Evolutionary conservation across 2,888 invertebrate genomes (phyloP), one percentile per base, ranked within the genome.

Genomic region (Cephus pygmeus): DNA sequence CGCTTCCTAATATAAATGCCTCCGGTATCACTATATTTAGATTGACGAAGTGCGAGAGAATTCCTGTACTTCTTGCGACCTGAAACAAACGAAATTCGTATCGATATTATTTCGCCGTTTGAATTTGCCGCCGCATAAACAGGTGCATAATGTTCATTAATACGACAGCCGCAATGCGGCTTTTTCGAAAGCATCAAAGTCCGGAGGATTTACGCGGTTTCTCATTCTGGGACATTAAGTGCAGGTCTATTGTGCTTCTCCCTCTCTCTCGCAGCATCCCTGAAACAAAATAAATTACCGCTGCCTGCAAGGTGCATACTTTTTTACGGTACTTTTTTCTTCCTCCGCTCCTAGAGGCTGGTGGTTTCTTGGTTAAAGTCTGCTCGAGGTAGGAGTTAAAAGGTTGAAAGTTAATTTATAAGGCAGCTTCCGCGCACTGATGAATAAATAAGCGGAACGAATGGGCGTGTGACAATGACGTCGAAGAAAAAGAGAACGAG

Each of bases 21-120:
- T 97, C 97, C 76, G 97, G 97, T 88, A 97, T 95, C 83, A 97
- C 97, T 88, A 97, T 96, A 93, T 96, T 96, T 88, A 97, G 94
- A 92, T 96, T 96, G 88, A 97, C 97, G 92, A 96, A 96, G 92
- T 97, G 96, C 83, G 97, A 96, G 91, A 97, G 94, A 90, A 96
- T 94, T 85, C 97, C 97, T 79, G 95, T 94, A 85, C 95, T 95
- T 86, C 96, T 96, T 83, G 97, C 96, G 87, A 97, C 95, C 97
- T 97, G 94, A 1, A 86, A 88, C 69, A 76, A 74, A 75, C 77
- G 82, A 77, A 40, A 78, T 56, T n/a, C 35, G 30, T 74, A 4
- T 71, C 30, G 31, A 30, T 30, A 33, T 9, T 9, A 34, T 9
- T 30, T 15, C 3, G 1, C 2, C 56, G 0, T 56, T 56, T 56